Conservation (phyloP, 2,888 invertebrate species). For the Amphipoea lucens region DNA sequence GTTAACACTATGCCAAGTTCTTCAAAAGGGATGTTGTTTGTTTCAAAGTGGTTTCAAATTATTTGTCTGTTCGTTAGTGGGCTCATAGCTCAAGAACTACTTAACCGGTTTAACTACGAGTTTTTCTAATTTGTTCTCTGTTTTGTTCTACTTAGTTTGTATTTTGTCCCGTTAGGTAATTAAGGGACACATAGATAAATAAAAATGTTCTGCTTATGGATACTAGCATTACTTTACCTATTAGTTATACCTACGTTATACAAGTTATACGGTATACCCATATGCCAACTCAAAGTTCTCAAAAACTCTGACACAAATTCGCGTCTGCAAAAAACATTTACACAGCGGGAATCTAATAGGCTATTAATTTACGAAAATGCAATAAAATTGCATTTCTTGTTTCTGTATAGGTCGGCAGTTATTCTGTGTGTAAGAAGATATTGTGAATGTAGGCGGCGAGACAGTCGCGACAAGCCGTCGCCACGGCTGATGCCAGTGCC, state of each 20-base stretch:
- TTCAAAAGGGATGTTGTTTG: neutral
- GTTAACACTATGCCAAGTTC: neutral
- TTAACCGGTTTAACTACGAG: neutral
- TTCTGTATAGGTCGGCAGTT: constrained; percentile 66
- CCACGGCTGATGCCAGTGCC: constrained; percentile 78
- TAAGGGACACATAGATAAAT: neutral
- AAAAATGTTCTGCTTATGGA: neutral
- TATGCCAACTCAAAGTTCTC: neutral
- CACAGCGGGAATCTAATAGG: constrained; percentile 55
- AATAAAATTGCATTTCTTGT: constrained; percentile 68
- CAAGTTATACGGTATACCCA: neutral
- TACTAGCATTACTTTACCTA: neutral
- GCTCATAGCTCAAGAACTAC: constrained; percentile 1
- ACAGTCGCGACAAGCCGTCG: constrained; percentile 82
- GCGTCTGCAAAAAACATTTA: constrained; percentile 14
- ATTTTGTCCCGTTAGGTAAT: neutral
- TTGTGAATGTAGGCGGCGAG: constrained; percentile 71
- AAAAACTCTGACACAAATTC: constrained; percentile 14
- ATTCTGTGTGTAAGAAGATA: constrained; percentile 75
- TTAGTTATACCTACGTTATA: neutral
- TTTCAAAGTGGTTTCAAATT: neutral
- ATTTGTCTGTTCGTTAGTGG: neutral
- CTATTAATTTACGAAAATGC: constrained; percentile 60
- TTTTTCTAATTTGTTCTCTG: neutral
- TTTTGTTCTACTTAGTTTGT: neutral